phyloP scores from a whole-genome alignment of 2,113 vertebrate genomes.

The Oxyruncus cristatus region DNA sequence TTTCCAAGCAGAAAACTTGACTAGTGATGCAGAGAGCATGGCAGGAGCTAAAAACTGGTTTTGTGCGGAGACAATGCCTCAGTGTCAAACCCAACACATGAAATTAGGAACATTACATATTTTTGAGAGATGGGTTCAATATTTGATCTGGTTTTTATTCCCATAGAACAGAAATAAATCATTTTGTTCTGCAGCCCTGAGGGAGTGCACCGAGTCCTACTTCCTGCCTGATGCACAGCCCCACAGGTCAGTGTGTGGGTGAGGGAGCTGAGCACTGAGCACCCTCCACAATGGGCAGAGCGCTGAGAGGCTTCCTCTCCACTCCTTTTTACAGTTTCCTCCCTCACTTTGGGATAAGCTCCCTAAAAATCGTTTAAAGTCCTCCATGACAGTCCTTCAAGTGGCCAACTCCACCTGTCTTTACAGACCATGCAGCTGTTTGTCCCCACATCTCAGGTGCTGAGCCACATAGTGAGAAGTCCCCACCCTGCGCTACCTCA shows the following conservation, averaged over 20 bases:
- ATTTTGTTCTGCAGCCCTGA: rapidly evolving
- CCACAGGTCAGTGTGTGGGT: rapidly evolving
- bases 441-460: rapidly evolving
- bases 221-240: not conserved
- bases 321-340: rapidly evolving
- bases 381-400: not conserved
- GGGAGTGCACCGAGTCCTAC: not conserved
- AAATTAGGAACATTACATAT: not conserved
- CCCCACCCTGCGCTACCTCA: not conserved
- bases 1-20: not conserved
- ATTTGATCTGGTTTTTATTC: not conserved
- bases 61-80: not conserved
- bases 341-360: not conserved
- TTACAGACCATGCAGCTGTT: not conserved
- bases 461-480: rapidly evolving
- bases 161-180: not conserved
- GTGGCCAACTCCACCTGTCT: not conserved
- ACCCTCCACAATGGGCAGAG: rapidly evolving
- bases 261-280: rapidly evolving
- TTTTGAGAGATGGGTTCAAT: not conserved
- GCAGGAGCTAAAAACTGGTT: not conserved
- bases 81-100: not conserved
- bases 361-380: not conserved
- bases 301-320: not conserved
- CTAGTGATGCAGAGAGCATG: rapidly evolving